Base-by-base conservation (phyloP, 1,140 invertebrate genomes). In the Saccostrea echinata region DNA sequence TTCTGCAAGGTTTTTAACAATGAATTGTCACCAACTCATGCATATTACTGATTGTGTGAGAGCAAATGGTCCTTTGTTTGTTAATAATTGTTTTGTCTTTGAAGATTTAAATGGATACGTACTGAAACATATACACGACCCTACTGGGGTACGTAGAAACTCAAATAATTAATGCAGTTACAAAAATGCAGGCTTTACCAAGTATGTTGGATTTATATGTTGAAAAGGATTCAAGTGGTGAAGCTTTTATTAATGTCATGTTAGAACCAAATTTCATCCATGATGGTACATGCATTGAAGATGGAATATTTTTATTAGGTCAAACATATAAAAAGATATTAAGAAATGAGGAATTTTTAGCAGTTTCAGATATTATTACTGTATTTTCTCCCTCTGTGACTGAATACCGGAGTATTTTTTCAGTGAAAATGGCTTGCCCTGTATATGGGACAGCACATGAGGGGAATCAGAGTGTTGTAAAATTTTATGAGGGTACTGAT, bases 11-110 rank as follows among this genome's bases (percentile, higher is more conserved):
- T 30, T n/a, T 80, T 8, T 76, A 12, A 53, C 85, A 80, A 86
- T 87, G 86, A 87, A 87, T 43, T 35, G 24, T n/a, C 86, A 87
- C 76, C 85, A 83, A n/a, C 18, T 87, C 0, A 35, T 87, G 18
- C 81, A 87, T 35, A 57, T 83, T 11, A 87, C 80, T 11, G 53
- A 87, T 87, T 87, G 2, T 83, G 86, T 87, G 12, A 82, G 53
- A 61, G 81, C 52, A 83, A 87, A 87, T 87, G 76, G 81, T 21
- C 86, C 86, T n/a, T n/a, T 82, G 3, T 87, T 87, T 87, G 76
- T 27, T 24, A 87, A 83, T 24, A 87, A 82, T 18, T 87, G 86
- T 21, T 87, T 82, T 64, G 55, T 83, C 16, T 84, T 87, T 87
- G 76, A 87, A 30, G 86, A 86, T 86, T 30, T 86, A 53, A 86